Percentiles rank a stretch among this genome's conserved stretches.
These are phyloP conservation scores for Polietes domitor DNA, from an alignment of 2,888 invertebrate genomes.

Conservation along the genomic window DNA sequence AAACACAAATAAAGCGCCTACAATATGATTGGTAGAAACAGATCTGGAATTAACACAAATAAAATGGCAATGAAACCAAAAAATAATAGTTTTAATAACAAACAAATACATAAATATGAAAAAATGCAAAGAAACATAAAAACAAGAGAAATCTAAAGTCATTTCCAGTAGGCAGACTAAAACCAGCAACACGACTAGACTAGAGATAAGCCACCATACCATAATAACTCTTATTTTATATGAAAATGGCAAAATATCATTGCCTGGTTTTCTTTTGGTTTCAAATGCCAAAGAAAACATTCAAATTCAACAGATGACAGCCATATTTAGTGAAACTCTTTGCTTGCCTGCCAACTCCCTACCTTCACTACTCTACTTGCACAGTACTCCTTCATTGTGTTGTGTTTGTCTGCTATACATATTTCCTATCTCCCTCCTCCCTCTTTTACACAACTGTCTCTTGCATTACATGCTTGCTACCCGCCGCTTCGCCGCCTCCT, in stretches of 20 bases:
- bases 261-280: too few species aligned
- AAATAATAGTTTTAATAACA: background rate
- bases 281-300: background rate
- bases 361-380: background rate
- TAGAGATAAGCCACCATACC: too few species aligned
- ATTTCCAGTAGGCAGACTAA: too few species aligned
- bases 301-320: conserved; percentile 59
- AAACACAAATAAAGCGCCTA: background rate
- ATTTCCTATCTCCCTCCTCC: background rate
- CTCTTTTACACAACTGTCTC: background rate
- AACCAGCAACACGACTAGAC: too few species aligned
- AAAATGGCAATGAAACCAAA: too few species aligned
- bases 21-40: too few species aligned
- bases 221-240: background rate
- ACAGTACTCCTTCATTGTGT: background rate
- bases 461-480: background rate
- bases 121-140: background rate
- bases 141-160: background rate
- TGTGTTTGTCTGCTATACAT: background rate
- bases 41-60: too few species aligned
- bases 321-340: conserved; percentile 43
- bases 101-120: background rate
- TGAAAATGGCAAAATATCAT: background rate
- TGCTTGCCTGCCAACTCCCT: background rate
- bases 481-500: background rate